These are phyloP conservation scores for Allacma fusca DNA, from an alignment of 2,888 invertebrate genomes.

Conservation along the genomic window DNA sequence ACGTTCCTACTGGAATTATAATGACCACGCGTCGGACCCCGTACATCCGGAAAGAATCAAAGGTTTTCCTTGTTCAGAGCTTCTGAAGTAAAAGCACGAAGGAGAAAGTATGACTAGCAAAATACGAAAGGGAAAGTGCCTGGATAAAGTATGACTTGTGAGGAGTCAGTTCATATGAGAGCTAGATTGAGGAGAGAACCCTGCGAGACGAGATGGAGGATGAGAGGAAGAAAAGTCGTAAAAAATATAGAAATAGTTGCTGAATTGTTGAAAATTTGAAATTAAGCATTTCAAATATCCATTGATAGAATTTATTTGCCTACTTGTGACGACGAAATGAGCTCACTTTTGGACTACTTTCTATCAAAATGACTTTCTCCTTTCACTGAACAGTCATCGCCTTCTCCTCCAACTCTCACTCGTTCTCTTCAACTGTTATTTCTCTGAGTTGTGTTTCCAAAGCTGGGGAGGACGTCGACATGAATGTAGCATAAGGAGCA, in stretches of 20 bases:
- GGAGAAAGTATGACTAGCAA: too few relatives aligned
- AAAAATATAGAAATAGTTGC: constrained; percentile 16
- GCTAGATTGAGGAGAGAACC: neutral
- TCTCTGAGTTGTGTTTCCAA: constrained; percentile 23
- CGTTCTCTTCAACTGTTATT: neutral
- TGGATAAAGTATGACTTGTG: too few relatives aligned
- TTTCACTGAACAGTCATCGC: neutral
- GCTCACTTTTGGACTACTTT: neutral
- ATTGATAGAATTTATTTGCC: constrained; percentile 33
- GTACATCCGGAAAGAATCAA: too few relatives aligned
- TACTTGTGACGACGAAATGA: neutral
- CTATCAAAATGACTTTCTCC: constrained; percentile 14
- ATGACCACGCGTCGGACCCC: too few relatives aligned
- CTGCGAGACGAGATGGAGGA: neutral
- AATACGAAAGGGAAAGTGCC: too few relatives aligned
- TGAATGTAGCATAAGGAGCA: neutral
- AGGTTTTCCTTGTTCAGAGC: too few relatives aligned
- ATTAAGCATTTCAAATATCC: constrained; percentile 36
- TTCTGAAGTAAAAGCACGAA: too few relatives aligned
- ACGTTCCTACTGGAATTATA: too few relatives aligned
- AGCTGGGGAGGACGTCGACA: neutral
- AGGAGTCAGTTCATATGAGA: too few relatives aligned
- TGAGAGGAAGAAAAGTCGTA: constrained; percentile 6
- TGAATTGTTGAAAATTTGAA: constrained; percentile 13
- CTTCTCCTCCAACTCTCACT: neutral